Percentiles rank a stretch among this genome's conserved stretches.
Evolutionary conservation across 2,888 invertebrate species (phyloP).

Genomic region (Clanis bilineata): DNA sequence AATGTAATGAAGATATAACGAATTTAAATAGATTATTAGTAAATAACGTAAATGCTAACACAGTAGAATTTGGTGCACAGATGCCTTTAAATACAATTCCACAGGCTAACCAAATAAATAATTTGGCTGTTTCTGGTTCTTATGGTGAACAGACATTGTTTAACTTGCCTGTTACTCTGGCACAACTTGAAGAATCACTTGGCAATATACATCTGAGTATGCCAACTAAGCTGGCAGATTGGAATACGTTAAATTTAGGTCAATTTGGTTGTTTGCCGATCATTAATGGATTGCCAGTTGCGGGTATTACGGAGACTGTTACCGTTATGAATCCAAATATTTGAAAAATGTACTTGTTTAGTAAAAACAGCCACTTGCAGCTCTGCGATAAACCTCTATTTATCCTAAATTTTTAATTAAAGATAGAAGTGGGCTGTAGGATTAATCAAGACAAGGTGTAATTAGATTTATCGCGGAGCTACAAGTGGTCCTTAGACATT

Average conservation of each 20-base stretch:
- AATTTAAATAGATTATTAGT: not conserved
- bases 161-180: not conserved
- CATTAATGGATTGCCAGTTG: constrained; percentile 48
- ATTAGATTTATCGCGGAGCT: too few relatives aligned
- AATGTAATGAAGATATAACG: not conserved
- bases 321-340: constrained; percentile 33
- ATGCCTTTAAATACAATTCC: not conserved
- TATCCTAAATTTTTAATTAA: too few relatives aligned
- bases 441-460: not conserved
- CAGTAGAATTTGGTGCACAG: not conserved
- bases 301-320: constrained; percentile 45
- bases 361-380: too few relatives aligned
- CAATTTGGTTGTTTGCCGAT: constrained; percentile 40
- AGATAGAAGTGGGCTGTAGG: too few relatives aligned
- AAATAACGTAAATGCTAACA: not conserved
- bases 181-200: not conserved
- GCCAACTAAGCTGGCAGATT: not conserved
- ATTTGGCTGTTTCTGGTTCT: not conserved
- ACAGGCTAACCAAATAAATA: not conserved
- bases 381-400: too few relatives aligned
- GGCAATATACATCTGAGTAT: not conserved
- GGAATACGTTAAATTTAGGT: constrained; percentile 33
- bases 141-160: not conserved
- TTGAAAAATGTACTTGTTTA: too few relatives aligned
- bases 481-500: too few relatives aligned